A percentile compares a stretch with the other conserved stretches of the same genome.
Evolutionary conservation across 2,797 vertebrate genomes (phyloP).

Genomic region (Arvicola amphibius): DNA sequence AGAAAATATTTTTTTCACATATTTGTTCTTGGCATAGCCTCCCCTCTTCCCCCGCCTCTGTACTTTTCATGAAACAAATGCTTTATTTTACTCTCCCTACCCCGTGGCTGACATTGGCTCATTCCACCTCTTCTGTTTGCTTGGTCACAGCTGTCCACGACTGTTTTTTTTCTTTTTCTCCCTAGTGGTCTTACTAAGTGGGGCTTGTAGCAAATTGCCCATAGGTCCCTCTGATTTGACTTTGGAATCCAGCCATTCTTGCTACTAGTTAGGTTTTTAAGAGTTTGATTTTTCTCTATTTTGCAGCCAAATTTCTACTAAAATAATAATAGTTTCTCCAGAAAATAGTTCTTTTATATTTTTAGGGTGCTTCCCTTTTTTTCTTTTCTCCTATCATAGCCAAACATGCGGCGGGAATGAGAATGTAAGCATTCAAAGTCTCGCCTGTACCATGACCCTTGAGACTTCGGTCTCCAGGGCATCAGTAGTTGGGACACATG

Average conservation of each 20-base stretch:
- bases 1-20: conserved; percentile 61
- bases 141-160: conserved; percentile 62
- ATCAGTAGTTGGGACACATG: not conserved
- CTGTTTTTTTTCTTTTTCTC: conserved; percentile 31
- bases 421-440: not conserved
- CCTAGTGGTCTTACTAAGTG: conserved; percentile 63
- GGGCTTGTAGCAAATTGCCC: not conserved
- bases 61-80: conserved; percentile 64
- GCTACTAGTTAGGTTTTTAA: conserved; percentile 44
- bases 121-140: conserved; percentile 58
- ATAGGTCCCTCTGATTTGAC: not conserved
- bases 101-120: conserved; percentile 39
- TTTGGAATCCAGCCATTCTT: conserved; percentile 57
- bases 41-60: not conserved
- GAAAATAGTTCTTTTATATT: not conserved
- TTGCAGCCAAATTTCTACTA: conserved; percentile 56
- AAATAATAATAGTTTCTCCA: conserved; percentile 52
- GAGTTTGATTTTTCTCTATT: conserved; percentile 52
- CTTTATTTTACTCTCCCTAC: conserved; percentile 64
- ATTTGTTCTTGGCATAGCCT: conserved; percentile 73
- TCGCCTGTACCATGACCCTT: not conserved
- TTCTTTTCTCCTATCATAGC: conserved; percentile 30
- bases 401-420: not conserved
- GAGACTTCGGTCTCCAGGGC: not conserved
- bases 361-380: not conserved